These are phyloP conservation scores for Sigmodon hispidus DNA, from an alignment of 2,113 vertebrate genomes.

Conservation along the genomic window DNA sequence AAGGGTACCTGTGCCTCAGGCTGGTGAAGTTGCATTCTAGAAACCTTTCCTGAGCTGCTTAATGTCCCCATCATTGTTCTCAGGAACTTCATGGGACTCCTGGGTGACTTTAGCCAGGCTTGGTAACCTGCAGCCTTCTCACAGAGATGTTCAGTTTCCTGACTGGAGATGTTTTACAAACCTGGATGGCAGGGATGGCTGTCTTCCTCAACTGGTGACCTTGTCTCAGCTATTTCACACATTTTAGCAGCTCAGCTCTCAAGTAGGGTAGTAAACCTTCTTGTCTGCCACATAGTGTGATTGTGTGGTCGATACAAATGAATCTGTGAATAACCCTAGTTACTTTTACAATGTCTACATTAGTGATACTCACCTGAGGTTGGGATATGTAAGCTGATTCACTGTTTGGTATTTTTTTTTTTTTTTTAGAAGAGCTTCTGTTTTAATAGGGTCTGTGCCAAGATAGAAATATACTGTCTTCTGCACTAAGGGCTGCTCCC, in stretches of 20 bases:
- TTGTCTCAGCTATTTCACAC: slow-evolving; percentile 5
- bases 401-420: slow-evolving; percentile 17
- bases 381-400: not conserved
- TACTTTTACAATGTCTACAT: not conserved
- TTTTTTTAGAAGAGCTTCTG: slow-evolving; percentile 30
- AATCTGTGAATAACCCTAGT: not conserved
- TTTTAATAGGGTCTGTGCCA: not conserved
- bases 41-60: slow-evolving; percentile 66
- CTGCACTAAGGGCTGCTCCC: not conserved
- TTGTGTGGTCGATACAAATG: not conserved
- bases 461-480: not conserved
- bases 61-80: slow-evolving; percentile 62
- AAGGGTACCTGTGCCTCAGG: slow-evolving; percentile 71
- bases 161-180: not conserved
- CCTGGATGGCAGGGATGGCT: not conserved
- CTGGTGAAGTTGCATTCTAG: slow-evolving; percentile 72
- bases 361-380: not conserved
- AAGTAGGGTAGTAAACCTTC: not conserved
- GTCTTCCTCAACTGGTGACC: not conserved
- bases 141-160: slow-evolving; percentile 51
- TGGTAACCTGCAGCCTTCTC: slow-evolving; percentile 50
- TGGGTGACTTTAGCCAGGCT: slow-evolving; percentile 52
- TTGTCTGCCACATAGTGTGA: not conserved
- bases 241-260: not conserved
- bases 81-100: slow-evolving; percentile 58